These are phyloP conservation scores for Drosophila dunni DNA, from an alignment of 1,140 invertebrate genomes.

Conservation along the genomic window DNA sequence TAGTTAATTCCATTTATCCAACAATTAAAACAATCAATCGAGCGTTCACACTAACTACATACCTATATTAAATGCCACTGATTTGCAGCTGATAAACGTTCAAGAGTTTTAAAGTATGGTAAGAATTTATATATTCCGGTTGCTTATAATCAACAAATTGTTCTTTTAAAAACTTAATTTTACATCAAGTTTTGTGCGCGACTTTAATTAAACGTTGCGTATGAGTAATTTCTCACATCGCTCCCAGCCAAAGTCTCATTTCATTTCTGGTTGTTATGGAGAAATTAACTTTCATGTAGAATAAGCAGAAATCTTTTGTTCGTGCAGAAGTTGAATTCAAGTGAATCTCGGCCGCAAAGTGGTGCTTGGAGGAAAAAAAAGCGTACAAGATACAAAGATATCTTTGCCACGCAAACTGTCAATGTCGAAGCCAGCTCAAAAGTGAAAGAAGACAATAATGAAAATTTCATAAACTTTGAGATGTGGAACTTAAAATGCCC, in stretches of 20 bases:
- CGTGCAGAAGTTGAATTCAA: not conserved
- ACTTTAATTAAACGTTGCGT: not conserved
- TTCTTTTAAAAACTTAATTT: too few species aligned
- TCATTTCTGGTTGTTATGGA: not conserved
- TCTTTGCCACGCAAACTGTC: conserved; percentile 1
- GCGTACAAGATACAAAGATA: not conserved
- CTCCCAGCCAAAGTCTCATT: not conserved
- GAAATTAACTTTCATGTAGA: not conserved
- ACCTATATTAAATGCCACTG: not conserved
- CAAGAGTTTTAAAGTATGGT: too few species aligned
- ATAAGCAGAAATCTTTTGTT: not conserved
- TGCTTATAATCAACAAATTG: not conserved
- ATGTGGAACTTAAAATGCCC: not conserved
- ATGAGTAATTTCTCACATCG: not conserved
- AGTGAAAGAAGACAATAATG: not conserved
- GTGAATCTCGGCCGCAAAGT: conserved; percentile 1
- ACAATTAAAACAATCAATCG: conserved; percentile 5
- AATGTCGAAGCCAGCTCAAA: conserved; percentile 11
- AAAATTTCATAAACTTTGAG: not conserved
- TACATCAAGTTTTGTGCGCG: too few species aligned
- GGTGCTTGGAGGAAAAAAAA: not conserved
- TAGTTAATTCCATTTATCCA: not conserved
- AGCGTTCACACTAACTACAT: not conserved
- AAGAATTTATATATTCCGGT: not conserved
- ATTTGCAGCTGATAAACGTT: not conserved